Evolutionary conservation across 2,113 vertebrate genomes (phyloP).

Genomic region (Cyanoderma ruficeps): DNA sequence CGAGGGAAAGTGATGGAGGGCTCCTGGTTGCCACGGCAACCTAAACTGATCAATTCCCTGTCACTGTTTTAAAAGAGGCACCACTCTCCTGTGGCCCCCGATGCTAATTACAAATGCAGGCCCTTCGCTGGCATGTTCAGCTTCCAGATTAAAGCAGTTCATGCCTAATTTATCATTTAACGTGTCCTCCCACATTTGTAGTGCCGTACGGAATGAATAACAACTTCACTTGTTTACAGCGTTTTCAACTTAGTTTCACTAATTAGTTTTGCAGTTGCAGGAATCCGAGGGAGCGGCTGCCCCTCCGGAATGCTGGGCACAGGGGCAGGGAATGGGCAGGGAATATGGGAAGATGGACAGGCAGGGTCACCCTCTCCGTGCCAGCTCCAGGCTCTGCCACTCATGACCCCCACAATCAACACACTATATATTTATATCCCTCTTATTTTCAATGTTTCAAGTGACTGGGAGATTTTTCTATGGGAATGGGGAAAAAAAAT

Average conservation of each 20-base stretch:
- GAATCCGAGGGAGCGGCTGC: background rate
- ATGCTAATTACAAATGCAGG: constrained; percentile 83
- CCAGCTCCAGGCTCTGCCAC: background rate
- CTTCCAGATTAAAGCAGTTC: constrained; percentile 78
- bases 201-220: constrained; percentile 73
- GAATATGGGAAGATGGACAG: background rate
- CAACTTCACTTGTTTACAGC: constrained; percentile 76
- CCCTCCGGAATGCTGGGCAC: background rate
- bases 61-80: constrained; percentile 79
- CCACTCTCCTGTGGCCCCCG: constrained; percentile 77
- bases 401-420: accelerated
- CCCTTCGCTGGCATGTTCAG: constrained; percentile 75
- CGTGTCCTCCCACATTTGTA: constrained; percentile 77
- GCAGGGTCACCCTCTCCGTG: background rate
- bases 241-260: constrained; percentile 76
- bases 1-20: constrained; percentile 60
- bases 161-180: constrained; percentile 83
- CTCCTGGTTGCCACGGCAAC: constrained; percentile 79
- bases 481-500: background rate
- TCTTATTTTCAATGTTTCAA: background rate
- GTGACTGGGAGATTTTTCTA: background rate
- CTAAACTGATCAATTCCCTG: constrained; percentile 87
- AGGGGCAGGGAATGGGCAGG: background rate
- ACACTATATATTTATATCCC: accelerated
- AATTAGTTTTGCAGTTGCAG: constrained; percentile 73